Base-by-base conservation (phyloP, 1,140 invertebrate genomes). In the Habropoda laboriosa region DNA sequence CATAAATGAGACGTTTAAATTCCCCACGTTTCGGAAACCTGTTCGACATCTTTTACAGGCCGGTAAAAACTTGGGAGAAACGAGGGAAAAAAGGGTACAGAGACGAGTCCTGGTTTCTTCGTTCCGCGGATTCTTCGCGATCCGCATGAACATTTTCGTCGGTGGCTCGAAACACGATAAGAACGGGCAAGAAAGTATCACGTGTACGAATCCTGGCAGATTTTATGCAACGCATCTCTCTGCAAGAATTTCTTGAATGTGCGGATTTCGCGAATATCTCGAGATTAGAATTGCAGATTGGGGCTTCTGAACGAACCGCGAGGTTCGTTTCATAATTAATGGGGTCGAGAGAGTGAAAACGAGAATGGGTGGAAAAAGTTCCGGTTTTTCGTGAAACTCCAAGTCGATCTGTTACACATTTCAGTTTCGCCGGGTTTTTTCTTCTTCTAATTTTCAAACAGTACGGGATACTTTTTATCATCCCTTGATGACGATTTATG, bases 1-100 rank as follows among this genome's bases (percentile, higher is more conserved):
- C 38, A 42, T 64, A 45, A 64, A 64, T 27, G 61, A 64, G 61
- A 42, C 38, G 61, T 27, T 64, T 8, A 64, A 64, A 64, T 64
- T 64, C 30, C 24, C 24, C 16, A 64, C 24, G 45, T 30, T 47
- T 42, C 4, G 24, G 75, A 71, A 63, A 80, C 70, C 38, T 55
- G 60, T 63, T 35, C 7, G 12, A 3, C 8, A 12, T 24, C 45
- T 45, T 40, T 63, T 40, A 63, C n/a, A 16, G 35, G n/a, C 35
- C 3, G 40, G n/a, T 63, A 63, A 64, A 63, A 78, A 60, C 18
- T 16, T 2, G 3, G n/a, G 8, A 58, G 57, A 35, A 58, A 32
- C 10, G 32, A n/a, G n/a, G n/a, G 32, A n/a, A 60, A 35, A 60
- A 32, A 60, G 8, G 21, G n/a, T n/a, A n/a, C 13, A 18, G 18